Percentiles rank a stretch among this genome's conserved stretches.
phyloP scores from a whole-genome alignment of 2,797 vertebrate species.

The Halcyon badia region DNA sequence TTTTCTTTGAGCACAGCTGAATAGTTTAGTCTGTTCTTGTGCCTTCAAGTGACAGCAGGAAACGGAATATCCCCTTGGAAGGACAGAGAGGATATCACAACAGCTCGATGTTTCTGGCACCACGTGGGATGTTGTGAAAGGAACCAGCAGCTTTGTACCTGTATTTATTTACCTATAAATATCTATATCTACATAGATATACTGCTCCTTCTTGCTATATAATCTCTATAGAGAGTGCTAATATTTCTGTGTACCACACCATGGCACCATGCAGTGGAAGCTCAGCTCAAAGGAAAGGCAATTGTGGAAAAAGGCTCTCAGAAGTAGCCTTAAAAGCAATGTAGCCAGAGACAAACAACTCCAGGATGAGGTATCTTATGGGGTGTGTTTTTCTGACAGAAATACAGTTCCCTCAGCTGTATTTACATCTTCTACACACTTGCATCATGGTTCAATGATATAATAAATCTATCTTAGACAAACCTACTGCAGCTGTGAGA shows the following conservation, averaged over 20 bases:
- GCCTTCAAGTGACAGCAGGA: not conserved
- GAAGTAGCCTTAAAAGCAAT: not conserved
- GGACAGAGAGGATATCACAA: not conserved
- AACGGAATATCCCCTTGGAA: not conserved
- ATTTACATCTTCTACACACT: not conserved
- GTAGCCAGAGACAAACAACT: not conserved
- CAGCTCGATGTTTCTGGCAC: not conserved
- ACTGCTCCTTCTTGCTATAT: not conserved
- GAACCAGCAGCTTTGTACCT: not conserved
- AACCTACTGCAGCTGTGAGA: constrained; percentile 11
- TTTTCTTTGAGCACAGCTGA: not conserved
- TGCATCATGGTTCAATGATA: not conserved
- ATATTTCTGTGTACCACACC: not conserved
- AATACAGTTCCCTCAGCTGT: not conserved
- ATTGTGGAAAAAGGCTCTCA: not conserved
- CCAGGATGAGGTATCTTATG: not conserved
- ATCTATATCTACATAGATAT: not conserved
- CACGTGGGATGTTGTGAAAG: not conserved
- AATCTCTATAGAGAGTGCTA: fast-evolving
- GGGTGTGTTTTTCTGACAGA: not conserved
- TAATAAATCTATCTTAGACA: constrained; percentile 30
- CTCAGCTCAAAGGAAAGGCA: not conserved
- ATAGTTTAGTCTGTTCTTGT: not conserved
- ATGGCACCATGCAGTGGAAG: not conserved
- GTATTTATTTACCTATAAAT: not conserved